A percentile compares a stretch with the other conserved stretches of the same genome.
These are phyloP conservation scores for Nycticorax nycticorax DNA, from an alignment of 2,113 vertebrate species.

Conservation along the genomic window DNA sequence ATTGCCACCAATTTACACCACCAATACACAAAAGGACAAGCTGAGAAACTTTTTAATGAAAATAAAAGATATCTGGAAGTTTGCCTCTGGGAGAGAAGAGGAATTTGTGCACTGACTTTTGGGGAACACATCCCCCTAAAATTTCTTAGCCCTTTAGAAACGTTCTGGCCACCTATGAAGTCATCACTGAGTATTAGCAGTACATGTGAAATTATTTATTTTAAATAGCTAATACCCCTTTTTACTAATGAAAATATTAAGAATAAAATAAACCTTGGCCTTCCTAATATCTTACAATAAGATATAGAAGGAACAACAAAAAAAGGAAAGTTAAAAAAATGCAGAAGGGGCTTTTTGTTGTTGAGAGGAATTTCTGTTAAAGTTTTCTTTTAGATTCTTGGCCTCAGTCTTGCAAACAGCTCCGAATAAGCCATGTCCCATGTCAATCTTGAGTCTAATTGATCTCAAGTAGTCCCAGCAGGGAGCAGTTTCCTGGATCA, in stretches of 20 bases:
- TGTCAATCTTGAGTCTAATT: not conserved
- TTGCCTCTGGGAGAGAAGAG: not conserved
- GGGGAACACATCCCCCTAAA: not conserved
- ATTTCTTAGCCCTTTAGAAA: not conserved
- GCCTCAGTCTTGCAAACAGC: not conserved
- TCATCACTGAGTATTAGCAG: not conserved
- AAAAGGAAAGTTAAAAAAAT: not conserved
- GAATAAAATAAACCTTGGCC: not conserved
- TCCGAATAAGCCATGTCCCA: not conserved
- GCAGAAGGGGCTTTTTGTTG: not conserved
- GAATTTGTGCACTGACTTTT: not conserved
- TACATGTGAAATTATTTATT: not conserved
- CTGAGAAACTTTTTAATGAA: not conserved
- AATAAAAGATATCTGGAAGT: not conserved
- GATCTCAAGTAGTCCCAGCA: not conserved
- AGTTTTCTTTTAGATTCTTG: not conserved
- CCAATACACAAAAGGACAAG: not conserved
- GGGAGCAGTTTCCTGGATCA: not conserved
- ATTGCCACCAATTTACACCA: not conserved
- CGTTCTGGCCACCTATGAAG: not conserved
- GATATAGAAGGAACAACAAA: not conserved
- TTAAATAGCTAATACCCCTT: not conserved
- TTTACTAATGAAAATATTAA: not conserved
- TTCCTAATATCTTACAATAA: not conserved
- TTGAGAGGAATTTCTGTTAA: not conserved